Evolutionary conservation across 2,113 vertebrate genomes (phyloP), one percentile per base, ranked within the genome.

Genomic region (Cavia porcellus): DNA sequence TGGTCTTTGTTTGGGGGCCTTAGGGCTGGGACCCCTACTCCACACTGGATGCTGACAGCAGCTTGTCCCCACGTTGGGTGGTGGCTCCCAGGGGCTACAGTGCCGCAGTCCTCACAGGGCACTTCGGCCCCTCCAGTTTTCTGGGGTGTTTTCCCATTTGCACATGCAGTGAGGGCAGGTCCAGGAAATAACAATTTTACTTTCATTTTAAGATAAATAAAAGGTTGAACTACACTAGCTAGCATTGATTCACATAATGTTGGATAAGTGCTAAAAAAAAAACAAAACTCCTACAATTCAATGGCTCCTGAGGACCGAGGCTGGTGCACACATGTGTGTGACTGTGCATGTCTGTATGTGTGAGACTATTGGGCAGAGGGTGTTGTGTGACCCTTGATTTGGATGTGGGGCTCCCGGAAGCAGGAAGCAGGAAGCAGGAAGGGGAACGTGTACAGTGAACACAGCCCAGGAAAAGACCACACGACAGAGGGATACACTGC

Each of bases 191-290:
- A 86, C 14, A 89, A 35, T 64, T 85, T 75, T 64, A 87, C 38
- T 52, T 25, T 45, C 86, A 70, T 66, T 52, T 94, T 64, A 89
- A 89, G 77, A 64, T 45, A 92, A 96, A 89, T 86, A 80, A 95
- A 95, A 83, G n/a, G 13, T 92, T 81, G 89, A 83, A 52, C n/a
- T 77, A 32, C 8, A 47, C 19, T 32, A 61, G 22, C 19, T 32
- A 61, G 22, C 83, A 89, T 59, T 52, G 59, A 66, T 79, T 91
- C 28, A 25, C 75, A 61, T 45, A 55, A 85, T 50, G 9, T 22
- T 66, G 32, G 50, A 70, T 94, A 89, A 90, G 90, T 86, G 89
- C 17, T 72, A 57, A 93, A 96, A 86, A n/a, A 86, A 88, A 50
- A 52, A 38, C 38, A 52, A 52, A 52, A 8, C 82, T 70, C 2